phyloP scores from a whole-genome alignment of 2,888 invertebrate genomes.

The Cephus spinipes region DNA sequence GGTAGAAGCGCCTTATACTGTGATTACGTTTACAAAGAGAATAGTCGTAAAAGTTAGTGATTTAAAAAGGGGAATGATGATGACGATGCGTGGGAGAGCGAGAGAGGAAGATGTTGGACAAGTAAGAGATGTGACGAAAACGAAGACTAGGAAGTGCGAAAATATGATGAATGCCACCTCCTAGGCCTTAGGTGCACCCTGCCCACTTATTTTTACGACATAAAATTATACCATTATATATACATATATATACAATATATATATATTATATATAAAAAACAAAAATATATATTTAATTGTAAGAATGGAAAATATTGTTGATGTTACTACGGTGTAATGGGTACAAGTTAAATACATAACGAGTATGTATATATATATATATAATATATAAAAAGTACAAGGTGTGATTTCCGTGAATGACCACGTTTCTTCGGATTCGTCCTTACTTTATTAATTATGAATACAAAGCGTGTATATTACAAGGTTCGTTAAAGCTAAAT shows the following conservation, averaged over 20 bases:
- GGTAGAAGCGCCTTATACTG: constrained; percentile 58
- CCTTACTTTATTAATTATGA: constrained; percentile 11
- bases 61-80: constrained; percentile 23
- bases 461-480: constrained; percentile 31
- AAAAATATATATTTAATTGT: constrained; percentile 30
- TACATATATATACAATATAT: constrained; percentile 12
- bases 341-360: constrained; percentile 60
- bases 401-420: neutral
- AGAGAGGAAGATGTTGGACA: neutral
- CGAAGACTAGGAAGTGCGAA: constrained; percentile 35
- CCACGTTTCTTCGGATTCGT: neutral
- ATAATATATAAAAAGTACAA: constrained; percentile 11
- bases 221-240: constrained; percentile 42
- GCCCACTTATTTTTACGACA: constrained; percentile 40
- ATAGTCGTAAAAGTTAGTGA: constrained; percentile 50
- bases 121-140: neutral
- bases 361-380: constrained; percentile 53
- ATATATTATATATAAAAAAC: constrained; percentile 44
- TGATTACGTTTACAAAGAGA: constrained; percentile 60
- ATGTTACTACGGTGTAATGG: constrained; percentile 63
- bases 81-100: neutral
- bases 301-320: constrained; percentile 47
- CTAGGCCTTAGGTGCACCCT: constrained; percentile 14
- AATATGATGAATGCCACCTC: constrained; percentile 53
- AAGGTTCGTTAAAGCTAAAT: constrained; percentile 25